phyloP scores from a whole-genome alignment of 2,113 vertebrate species.

The Cyphomyrus plagiostoma region DNA sequence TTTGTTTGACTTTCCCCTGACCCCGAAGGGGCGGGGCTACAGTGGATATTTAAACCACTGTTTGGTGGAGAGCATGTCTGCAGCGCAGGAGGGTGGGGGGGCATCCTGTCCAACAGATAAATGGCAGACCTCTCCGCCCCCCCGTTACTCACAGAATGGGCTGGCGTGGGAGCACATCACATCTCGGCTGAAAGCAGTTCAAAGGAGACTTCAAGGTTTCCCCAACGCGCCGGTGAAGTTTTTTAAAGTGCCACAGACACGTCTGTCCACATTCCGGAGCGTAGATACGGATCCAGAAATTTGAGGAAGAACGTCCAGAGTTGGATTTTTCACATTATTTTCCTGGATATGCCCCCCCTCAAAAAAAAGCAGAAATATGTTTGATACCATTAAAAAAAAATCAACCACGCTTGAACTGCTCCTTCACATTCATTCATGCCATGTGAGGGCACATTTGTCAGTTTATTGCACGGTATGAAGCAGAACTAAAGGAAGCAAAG shows the following conservation, averaged over 20 bases:
- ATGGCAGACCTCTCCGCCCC: background rate
- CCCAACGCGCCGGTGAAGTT: background rate
- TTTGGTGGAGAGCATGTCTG: constrained; percentile 3
- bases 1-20: background rate
- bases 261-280: background rate
- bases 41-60: constrained; percentile 24
- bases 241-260: background rate
- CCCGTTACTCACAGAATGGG: background rate
- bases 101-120: constrained; percentile 11
- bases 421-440: background rate
- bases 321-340: background rate
- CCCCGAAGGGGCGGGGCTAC: background rate
- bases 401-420: background rate
- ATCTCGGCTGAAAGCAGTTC: background rate
- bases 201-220: background rate
- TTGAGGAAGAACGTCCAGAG: background rate
- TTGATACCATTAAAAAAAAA: background rate
- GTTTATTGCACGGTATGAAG: background rate
- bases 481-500: background rate
- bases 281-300: background rate
- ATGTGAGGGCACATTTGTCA: background rate
- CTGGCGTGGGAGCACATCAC: constrained; percentile 8
- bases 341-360: background rate
- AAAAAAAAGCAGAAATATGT: background rate
- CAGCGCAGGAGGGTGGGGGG: background rate